Percentiles rank a stretch among this genome's conserved stretches.
phyloP scores from a whole-genome alignment of 2,113 vertebrate species.

The Mesembrinibis cayennensis region DNA sequence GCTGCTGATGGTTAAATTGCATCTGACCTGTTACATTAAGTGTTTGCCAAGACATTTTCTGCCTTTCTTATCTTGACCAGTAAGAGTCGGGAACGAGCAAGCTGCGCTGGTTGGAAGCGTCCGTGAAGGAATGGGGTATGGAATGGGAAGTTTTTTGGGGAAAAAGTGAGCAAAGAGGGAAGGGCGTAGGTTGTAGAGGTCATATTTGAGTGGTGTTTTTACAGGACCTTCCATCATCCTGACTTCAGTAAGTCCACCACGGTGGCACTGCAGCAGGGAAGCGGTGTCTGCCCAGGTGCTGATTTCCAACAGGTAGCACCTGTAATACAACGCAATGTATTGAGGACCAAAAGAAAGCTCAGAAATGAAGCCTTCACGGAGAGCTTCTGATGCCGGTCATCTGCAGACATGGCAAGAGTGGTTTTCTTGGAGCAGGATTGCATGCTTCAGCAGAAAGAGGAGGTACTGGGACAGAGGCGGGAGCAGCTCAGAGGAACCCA shows the following conservation, averaged over 20 bases:
- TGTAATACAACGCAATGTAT: fast-evolving
- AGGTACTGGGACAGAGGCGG: not conserved
- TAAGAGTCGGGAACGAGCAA: not conserved
- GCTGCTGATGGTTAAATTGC: not conserved
- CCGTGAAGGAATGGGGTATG: not conserved
- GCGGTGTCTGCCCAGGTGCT: not conserved
- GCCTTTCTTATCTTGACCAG: not conserved
- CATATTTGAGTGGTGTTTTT: not conserved
- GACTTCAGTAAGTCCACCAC: not conserved
- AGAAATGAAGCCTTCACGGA: not conserved
- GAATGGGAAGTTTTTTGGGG: not conserved
- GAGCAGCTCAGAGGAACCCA: not conserved
- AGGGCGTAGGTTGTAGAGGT: not conserved
- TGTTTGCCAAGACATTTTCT: not conserved
- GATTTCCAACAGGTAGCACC: not conserved
- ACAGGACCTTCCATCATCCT: not conserved
- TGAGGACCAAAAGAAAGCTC: not conserved
- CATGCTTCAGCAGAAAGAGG: not conserved
- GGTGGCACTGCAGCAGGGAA: not conserved
- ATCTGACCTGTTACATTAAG: not conserved
- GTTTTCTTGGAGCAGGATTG: not conserved
- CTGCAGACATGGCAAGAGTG: fast-evolving
- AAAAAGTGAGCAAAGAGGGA: not conserved
- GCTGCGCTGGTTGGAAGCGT: not conserved
- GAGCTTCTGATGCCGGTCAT: not conserved